Base-by-base conservation (phyloP, 2,113 vertebrate genomes). In the Climacteris rufus region DNA sequence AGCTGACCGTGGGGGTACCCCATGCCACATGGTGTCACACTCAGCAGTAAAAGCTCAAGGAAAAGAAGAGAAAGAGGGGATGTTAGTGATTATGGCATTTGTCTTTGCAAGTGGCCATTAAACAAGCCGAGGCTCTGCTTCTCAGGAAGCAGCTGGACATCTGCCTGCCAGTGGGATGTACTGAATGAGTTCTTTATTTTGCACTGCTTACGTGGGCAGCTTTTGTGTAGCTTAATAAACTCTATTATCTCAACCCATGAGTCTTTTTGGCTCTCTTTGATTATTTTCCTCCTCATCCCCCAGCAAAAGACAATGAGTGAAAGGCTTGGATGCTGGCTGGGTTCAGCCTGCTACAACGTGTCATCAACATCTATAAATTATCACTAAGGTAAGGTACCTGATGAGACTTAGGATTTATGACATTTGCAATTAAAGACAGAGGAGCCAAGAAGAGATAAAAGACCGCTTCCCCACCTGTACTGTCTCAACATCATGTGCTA, bases 11-110 rank as follows among this genome's bases (percentile, higher is more conserved):
- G 23, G 9, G 24, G 39, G 13, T 68, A 27, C 63, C 53, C 72
- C 42, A 11, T 18, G 21, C 28, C 4, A 0, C 35, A 7, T 6
- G 24, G 39, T 2, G 0, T 71, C 56, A 37, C 16, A n/a, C 15
- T 61, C 15, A 25, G 15, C 31, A 14, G 14, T 10, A 30, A 47
- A 19, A 63, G 7, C 74, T 77, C 25, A 16, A 33, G 25, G 31
- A 40, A 25, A 57, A n/a, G 44, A 59, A 28, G 28, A 76, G 25
- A 49, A 87, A 66, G 14, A 25, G 13, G 20, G 13, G 6, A n/a
- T 3, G 1, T 52, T 27, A 5, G 25, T 40, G 49, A 37, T 81
- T 50, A 31, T 8, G 31, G 16, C n/a, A 53, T 70, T 94, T 87
- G 31, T 53, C 59, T 81, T 80, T 2, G 0, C 49, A 63, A 80